A percentile compares a stretch with the other conserved stretches of the same genome.
phyloP scores from a whole-genome alignment of 1,140 invertebrate genomes.

The Prorops nasuta region DNA sequence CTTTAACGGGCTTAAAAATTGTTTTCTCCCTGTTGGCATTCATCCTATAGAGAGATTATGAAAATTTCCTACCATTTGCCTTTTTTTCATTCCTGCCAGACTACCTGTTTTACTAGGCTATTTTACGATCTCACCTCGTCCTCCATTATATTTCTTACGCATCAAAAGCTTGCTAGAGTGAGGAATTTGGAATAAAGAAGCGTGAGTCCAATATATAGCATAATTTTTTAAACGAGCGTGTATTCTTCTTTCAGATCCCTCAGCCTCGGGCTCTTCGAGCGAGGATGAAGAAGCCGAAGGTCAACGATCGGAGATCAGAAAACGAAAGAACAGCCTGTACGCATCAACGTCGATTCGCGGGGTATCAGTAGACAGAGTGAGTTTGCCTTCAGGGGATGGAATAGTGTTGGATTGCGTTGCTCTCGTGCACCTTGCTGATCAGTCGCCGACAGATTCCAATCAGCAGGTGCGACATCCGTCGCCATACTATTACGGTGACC shows the following conservation, averaged over 20 bases:
- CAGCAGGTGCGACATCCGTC: constrained; percentile 67
- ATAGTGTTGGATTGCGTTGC: constrained; percentile 44
- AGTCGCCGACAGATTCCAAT: constrained; percentile 46
- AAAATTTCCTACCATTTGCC: constrained; percentile 31
- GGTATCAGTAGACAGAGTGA: constrained; percentile 22
- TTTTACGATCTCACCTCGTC: too few relatives aligned
- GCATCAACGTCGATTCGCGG: constrained; percentile 19
- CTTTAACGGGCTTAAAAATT: too few relatives aligned
- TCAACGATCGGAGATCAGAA: constrained; percentile 25
- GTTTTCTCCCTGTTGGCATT: too few relatives aligned
- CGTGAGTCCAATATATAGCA: background rate
- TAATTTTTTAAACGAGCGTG: background rate
- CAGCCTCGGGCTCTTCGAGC: constrained; percentile 45
- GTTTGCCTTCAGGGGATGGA: constrained; percentile 21
- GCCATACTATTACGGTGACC: constrained; percentile 75
- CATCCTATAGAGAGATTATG: constrained; percentile 32
- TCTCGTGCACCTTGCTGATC: constrained; percentile 43
- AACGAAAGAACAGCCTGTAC: constrained; percentile 31
- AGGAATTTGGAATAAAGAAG: background rate
- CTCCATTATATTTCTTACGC: too few relatives aligned
- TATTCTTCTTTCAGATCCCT: constrained; percentile 39
- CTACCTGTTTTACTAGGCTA: background rate
- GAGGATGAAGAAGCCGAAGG: constrained; percentile 40
- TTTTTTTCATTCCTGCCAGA: constrained; percentile 19
- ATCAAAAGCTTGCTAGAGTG: too few relatives aligned